Percentiles rank a stretch among this genome's conserved stretches.
Evolutionary conservation across 2,888 invertebrate species (phyloP).

Genomic region (Polietes domitor): DNA sequence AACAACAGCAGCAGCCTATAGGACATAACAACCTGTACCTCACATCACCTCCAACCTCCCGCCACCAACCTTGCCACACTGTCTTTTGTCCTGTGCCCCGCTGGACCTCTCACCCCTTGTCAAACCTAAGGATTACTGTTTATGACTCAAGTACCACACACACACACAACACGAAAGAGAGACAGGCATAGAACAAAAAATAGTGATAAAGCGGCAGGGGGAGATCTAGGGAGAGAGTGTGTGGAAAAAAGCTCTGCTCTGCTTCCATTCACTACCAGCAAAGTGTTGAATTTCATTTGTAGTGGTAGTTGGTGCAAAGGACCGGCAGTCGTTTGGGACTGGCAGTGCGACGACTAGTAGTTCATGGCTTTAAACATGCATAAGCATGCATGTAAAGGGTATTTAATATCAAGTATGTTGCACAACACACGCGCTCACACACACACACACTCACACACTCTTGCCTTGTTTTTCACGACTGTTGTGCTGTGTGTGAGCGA

Average conservation of each 20-base stretch:
- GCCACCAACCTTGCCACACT: constrained; percentile 45
- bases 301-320: background rate
- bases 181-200: background rate
- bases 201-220: background rate
- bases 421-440: background rate
- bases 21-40: constrained; percentile 40
- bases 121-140: constrained; percentile 39
- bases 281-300: constrained; percentile 6
- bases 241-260: background rate
- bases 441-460: background rate
- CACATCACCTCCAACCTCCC: constrained; percentile 46
- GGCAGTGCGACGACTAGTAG: constrained; percentile 9
- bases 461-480: background rate
- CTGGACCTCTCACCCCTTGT: background rate
- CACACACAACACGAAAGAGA: background rate
- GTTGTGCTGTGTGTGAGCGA: constrained; percentile 7
- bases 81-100: background rate
- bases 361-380: constrained; percentile 48
- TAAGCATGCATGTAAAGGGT: constrained; percentile 46
- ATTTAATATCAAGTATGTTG: constrained; percentile 44
- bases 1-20: constrained; percentile 35
- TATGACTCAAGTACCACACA: constrained; percentile 24
- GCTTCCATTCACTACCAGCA: background rate
- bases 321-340: background rate
- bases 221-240: background rate